A percentile compares a stretch with the other conserved stretches of the same genome.
Evolutionary conservation across 2,113 vertebrate genomes (phyloP).

Genomic region (Hystrix cristata): DNA sequence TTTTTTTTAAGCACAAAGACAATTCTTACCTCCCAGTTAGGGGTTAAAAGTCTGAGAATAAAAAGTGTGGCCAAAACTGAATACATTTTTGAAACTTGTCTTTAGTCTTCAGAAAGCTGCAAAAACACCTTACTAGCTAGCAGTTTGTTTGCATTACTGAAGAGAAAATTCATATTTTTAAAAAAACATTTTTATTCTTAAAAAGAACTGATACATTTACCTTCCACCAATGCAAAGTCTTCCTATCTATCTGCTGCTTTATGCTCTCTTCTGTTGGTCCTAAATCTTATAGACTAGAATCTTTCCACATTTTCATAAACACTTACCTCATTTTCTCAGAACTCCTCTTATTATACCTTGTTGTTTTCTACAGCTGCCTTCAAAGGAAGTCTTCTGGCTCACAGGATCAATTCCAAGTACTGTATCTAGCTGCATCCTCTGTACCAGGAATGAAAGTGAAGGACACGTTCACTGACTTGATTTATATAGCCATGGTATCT

Average conservation of each 20-base stretch:
- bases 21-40: neutral
- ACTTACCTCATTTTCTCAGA: conserved; percentile 11
- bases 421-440: neutral
- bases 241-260: neutral
- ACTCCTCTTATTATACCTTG: neutral
- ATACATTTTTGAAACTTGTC: conserved; percentile 22
- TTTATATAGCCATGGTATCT: neutral
- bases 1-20: neutral
- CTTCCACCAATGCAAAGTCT: conserved; percentile 16
- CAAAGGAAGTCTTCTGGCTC: neutral
- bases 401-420: neutral
- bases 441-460: conserved; percentile 3
- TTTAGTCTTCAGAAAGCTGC: conserved; percentile 11
- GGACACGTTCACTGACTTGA: neutral
- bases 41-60: neutral
- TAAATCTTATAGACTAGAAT: conserved; percentile 36
- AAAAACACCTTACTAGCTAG: neutral
- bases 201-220: neutral
- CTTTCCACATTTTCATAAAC: neutral
- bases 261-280: neutral
- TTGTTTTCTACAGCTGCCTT: conserved; percentile 40
- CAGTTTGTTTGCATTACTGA: neutral
- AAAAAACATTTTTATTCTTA: neutral
- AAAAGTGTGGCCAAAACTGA: conserved; percentile 25
- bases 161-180: conserved; percentile 29